Base-by-base conservation (phyloP, 2,888 invertebrate species). In the Anaspis maculata region DNA sequence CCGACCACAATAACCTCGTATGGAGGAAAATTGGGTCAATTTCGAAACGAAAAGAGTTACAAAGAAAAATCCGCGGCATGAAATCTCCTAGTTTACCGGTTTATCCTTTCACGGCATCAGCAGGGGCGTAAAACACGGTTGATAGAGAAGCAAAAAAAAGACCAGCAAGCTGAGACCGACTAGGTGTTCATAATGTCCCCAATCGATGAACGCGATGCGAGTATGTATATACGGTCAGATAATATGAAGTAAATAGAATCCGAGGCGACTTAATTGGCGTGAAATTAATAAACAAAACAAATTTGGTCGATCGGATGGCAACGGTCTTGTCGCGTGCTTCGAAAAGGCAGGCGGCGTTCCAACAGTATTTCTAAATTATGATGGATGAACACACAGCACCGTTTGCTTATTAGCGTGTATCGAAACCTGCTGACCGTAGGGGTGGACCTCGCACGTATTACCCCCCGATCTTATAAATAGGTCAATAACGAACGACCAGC, bases 71-170 rank as follows among this genome's bases (percentile, higher is more conserved):
- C 37, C 32, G 37, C 37, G 37, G 32, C 32, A 37, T 37, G 37
- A 37, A 37, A 37, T 28, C 32, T 32, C 32, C 23, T 37, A 37
- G 37, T 37, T 37, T 37, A 37, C 28, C 32, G 37, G 32, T 32
- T 37, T 42, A 42, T 45, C 48, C 52, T 47, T 45, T 49, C 42
- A 45, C 33, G 39, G 48, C 44, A 49, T 47, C 48, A 42, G 42
- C 41, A 43, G 50, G 40, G 45, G 47, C 52, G 48, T 45, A 48
- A 51, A 48, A 48, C 46, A 42, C 40, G 42, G 40, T 41, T 46
- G 48, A 51, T 49, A 52, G 52, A 53, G 51, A 43, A 46, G 40
- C 41, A 46, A 39, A 44, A 40, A n/a, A n/a, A n/a, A n/a, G n/a
- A n/a, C n/a, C n/a, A n/a, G n/a, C n/a, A n/a, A n/a, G n/a, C n/a